These are phyloP conservation scores for Pangasius djambal DNA, from an alignment of 2,797 vertebrate species.

Conservation along the genomic window DNA sequence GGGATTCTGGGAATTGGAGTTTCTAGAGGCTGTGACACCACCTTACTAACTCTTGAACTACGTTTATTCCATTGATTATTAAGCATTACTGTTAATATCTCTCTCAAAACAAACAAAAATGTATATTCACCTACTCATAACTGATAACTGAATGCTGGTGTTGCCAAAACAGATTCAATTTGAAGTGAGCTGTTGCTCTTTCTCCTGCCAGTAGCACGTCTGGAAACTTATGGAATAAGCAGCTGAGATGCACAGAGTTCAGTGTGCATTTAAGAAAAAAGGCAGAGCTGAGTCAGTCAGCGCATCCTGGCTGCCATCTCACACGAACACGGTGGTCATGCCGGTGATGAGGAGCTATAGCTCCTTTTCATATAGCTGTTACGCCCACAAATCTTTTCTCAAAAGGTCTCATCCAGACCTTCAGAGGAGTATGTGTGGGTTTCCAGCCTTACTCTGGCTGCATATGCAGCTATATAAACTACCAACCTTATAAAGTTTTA, in stretches of 20 bases:
- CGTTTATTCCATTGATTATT: too few relatives aligned
- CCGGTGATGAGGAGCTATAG: constrained; percentile 15
- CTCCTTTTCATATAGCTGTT: neutral
- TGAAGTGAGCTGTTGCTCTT: neutral
- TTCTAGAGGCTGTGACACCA: neutral
- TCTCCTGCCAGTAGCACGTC: neutral
- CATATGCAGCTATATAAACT: constrained; percentile 5
- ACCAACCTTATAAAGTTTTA: neutral
- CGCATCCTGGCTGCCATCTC: constrained; percentile 50
- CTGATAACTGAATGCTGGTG: neutral
- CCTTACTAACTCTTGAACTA: neutral
- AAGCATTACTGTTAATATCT: neutral
- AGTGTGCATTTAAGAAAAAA: neutral
- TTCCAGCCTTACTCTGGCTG: constrained; percentile 35
- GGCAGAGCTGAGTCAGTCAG: constrained; percentile 17
- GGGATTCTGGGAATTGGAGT: neutral
- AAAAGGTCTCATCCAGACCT: constrained; percentile 40
- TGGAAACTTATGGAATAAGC: neutral
- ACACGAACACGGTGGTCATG: constrained; percentile 35
- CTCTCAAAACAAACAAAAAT: neutral
- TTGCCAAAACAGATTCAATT: neutral
- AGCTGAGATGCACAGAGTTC: neutral
- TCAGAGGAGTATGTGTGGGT: constrained; percentile 34
- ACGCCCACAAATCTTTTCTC: constrained; percentile 7
- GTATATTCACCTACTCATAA: too few relatives aligned